A percentile compares a stretch with the other conserved stretches of the same genome.
These are phyloP conservation scores for Thalassophryne amazonica DNA, from an alignment of 2,797 vertebrate species.

Conservation along the genomic window DNA sequence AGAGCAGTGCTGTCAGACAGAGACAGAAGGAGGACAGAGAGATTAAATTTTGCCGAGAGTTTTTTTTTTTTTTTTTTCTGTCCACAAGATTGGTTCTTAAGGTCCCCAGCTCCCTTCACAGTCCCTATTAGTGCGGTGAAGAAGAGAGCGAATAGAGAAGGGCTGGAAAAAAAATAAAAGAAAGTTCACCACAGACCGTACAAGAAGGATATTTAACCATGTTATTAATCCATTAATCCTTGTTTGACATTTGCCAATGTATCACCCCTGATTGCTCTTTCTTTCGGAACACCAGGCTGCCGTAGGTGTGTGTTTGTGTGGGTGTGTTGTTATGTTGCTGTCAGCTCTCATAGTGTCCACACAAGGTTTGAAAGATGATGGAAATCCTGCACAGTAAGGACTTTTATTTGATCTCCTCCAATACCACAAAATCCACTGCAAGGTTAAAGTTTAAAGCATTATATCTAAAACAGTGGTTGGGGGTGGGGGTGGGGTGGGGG, in stretches of 20 bases:
- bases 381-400: constrained; percentile 9
- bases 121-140: constrained; percentile 63
- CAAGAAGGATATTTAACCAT: constrained; percentile 74
- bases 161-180: constrained; percentile 34
- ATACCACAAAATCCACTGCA: not conserved
- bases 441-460: constrained; percentile 2
- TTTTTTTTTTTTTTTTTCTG: too few species aligned
- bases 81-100: constrained; percentile 80
- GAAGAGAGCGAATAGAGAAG: constrained; percentile 44
- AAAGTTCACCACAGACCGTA: constrained; percentile 54
- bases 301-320: constrained; percentile 26
- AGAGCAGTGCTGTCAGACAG: constrained; percentile 62
- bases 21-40: constrained; percentile 78
- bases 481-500: not conserved
- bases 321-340: constrained; percentile 2
- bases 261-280: constrained; percentile 70
- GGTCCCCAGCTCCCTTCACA: constrained; percentile 66
- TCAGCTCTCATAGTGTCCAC: constrained; percentile 26
- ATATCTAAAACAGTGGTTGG: not conserved
- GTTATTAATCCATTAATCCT: constrained; percentile 81
- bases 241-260: constrained; percentile 78
- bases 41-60: constrained; percentile 79
- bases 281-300: constrained; percentile 44
- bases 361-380: constrained; percentile 11
- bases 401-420: constrained; percentile 9